Evolutionary conservation across 2,888 invertebrate species (phyloP), one percentile per base, ranked within the genome.

Genomic region (Amiota minor): DNA sequence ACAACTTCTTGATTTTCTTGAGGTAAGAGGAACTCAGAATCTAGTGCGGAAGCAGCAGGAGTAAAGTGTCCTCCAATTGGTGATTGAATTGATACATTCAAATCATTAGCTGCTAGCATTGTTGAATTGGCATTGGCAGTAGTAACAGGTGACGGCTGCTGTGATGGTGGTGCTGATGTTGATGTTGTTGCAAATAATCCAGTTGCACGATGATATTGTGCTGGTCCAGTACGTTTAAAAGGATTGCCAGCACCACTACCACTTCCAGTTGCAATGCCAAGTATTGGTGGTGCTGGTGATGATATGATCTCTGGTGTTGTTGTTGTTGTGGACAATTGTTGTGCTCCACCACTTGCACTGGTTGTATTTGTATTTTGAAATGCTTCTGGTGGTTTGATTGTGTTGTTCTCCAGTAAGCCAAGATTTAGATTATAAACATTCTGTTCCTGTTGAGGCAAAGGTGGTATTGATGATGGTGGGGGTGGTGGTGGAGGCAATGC

Each of bases 1-100:
- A 35, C 35, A n/a, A 65, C 46, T 45, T 65, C 45, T 45, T 65
- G 64, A 65, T 65, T 65, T 35, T 65, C 64, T 11, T 65, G 64
- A 12, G 10, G 77, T 62, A 93, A 93, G 4, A 92, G 91, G 6
- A 92, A 92, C 88, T 93, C 93, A 76, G 93, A 90, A 87, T 74
- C 69, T 74, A 72, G 49, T 47, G 18, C 11, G 55, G 56, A 12
- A 16, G 90, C 89, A 3, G 90, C 84, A 79, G 81, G 83, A 61
- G 91, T 87, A 82, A 90, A 83, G 78, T 84, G 83, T 72, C 87
- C 80, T 23, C 84, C 86, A 20, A 86, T 81, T 67, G 84, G 84
- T 20, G 82, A 8, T n/a, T 20, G 59, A 10, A 10, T 20, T 11
- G 35, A 35, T 6, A 35, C 6, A 35, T 35, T 35, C 35, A 59